A percentile compares a stretch with the other conserved stretches of the same genome.
These are phyloP conservation scores for Schrankia costaestrigalis DNA, from an alignment of 2,888 invertebrate genomes.

Conservation along the genomic window DNA sequence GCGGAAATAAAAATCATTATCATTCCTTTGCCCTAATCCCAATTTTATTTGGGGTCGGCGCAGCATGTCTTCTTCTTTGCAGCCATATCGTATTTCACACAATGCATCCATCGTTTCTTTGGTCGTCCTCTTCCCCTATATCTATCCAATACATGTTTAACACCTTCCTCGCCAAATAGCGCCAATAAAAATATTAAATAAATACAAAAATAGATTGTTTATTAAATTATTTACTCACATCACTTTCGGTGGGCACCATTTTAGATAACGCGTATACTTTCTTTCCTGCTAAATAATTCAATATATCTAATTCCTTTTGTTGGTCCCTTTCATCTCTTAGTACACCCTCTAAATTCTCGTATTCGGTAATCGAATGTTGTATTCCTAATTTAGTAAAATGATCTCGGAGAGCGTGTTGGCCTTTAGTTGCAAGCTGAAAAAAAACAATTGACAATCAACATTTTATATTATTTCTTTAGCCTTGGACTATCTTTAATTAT, in stretches of 20 bases:
- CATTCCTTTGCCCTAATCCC: no score
- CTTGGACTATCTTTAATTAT: no score
- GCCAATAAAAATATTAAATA: background rate
- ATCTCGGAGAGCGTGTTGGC: conserved; percentile 73
- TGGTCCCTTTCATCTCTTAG: conserved; percentile 76
- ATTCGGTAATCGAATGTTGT: conserved; percentile 73
- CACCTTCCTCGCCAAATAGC: no score
- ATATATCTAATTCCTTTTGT: conserved; percentile 72
- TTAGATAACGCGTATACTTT: conserved; percentile 61
- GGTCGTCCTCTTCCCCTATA: no score
- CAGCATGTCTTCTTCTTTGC: no score
- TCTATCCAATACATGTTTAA: no score
- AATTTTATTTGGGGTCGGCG: no score
- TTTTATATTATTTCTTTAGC: no score
- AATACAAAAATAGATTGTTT: background rate
- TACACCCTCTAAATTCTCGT: conserved; percentile 73
- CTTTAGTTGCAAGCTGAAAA: conserved; percentile 63
- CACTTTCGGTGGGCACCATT: conserved; percentile 64
- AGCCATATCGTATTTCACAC: no score
- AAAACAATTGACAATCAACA: no score
- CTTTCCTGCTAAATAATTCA: conserved; percentile 70
- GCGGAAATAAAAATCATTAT: no score
- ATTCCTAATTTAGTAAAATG: conserved; percentile 73
- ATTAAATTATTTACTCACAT: conserved; percentile 52
- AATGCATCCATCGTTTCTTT: no score